Conservation (phyloP, 2,888 invertebrate species). For the Iphiclides podalirius region DNA sequence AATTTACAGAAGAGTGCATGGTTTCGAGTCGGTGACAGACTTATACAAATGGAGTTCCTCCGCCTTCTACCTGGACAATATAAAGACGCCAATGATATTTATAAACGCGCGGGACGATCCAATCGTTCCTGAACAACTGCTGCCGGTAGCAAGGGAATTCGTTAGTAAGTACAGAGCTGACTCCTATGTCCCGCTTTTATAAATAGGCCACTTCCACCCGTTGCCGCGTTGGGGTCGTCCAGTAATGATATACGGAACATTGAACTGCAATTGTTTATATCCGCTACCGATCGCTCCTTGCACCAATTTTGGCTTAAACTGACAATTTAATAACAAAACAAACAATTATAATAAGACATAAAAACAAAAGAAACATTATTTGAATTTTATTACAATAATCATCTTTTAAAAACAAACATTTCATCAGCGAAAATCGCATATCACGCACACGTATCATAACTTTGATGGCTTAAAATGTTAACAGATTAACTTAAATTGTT, state of each 20-base stretch:
- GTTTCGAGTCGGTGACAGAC: conserved; percentile 88
- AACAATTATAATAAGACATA: too few species aligned
- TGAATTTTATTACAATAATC: too few species aligned
- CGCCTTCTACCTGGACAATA: conserved; percentile 87
- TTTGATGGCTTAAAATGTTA: too few species aligned
- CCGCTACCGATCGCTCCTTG: conserved; percentile 7
- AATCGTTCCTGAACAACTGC: conserved; percentile 88
- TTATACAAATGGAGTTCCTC: conserved; percentile 93
- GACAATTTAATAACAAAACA: too few species aligned
- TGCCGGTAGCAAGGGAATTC: conserved; percentile 86
- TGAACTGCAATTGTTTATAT: conserved; percentile 10
- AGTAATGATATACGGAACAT: neutral
- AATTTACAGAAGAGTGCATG: conserved; percentile 83
- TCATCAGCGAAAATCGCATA: too few species aligned
- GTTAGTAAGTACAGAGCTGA: conserved; percentile 82
- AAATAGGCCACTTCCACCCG: neutral
- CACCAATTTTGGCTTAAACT: conserved; percentile 8
- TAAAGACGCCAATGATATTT: conserved; percentile 93
- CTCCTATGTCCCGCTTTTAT: neutral
- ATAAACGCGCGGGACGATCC: conserved; percentile 96
- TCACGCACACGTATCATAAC: too few species aligned
- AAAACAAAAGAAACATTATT: too few species aligned
- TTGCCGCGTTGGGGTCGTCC: neutral
- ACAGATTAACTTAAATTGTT: too few species aligned
- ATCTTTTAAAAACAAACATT: too few species aligned